These are phyloP conservation scores for Eospalax fontanierii DNA, from an alignment of 2,797 vertebrate genomes.

Conservation along the genomic window DNA sequence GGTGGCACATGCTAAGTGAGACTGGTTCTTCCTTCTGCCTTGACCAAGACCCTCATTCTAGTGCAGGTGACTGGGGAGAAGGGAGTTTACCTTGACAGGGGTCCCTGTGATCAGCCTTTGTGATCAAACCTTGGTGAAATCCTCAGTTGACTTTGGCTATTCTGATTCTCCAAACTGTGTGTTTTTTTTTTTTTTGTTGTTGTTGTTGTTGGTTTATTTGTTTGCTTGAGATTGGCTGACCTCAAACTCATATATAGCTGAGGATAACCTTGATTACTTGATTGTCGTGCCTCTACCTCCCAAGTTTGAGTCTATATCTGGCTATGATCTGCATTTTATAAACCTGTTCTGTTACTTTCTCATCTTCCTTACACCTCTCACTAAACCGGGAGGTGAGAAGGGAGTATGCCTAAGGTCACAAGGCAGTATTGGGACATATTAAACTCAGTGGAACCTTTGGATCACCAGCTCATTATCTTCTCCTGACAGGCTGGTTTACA, in stretches of 20 bases:
- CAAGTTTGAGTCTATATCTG: not conserved
- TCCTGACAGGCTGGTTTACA: constrained; percentile 94
- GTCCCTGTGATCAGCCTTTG: not conserved
- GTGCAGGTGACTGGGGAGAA: not conserved
- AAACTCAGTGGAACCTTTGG: not conserved
- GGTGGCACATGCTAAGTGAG: not conserved
- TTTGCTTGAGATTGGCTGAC: not conserved
- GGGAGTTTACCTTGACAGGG: not conserved
- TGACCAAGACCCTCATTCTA: not conserved
- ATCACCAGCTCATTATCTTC: not conserved
- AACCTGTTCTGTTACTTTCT: constrained; percentile 39
- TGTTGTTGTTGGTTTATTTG: not conserved
- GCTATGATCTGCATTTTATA: not conserved
- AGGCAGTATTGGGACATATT: not conserved
- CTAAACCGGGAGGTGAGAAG: not conserved
- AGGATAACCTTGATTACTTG: not conserved
- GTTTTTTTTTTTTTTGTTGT: not conserved
- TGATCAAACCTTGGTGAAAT: not conserved
- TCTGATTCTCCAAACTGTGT: not conserved
- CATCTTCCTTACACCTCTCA: constrained; percentile 3
- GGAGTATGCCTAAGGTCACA: constrained; percentile 8
- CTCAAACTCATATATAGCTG: not conserved
- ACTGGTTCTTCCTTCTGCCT: not conserved
- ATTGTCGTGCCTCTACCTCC: not conserved
- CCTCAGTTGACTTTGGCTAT: not conserved